Evolutionary conservation across 2,888 invertebrate genomes (phyloP), one percentile per base, ranked within the genome.

Genomic region (Athalia rosae): DNA sequence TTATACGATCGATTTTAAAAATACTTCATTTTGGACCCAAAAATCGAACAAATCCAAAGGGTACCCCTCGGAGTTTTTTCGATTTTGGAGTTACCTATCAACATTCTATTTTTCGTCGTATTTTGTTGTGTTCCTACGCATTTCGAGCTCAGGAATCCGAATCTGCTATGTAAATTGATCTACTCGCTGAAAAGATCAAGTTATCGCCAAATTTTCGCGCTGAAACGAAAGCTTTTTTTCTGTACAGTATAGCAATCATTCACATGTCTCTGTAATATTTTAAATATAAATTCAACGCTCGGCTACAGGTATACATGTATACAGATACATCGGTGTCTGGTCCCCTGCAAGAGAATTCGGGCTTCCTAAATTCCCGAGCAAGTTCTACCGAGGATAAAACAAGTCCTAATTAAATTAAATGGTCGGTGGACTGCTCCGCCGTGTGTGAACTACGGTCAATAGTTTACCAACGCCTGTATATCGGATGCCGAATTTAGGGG

Each of bases 401-500:
- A 82, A 87, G 84, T 84, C 85, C 84, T 86, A 86, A 87, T 86
- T 87, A 87, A 87, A 84, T 80, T 83, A 85, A 86, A 85, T 80
- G 84, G 79, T 82, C 83, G 82, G 73, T 71, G 79, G 78, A 80
- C 80, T 79, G 76, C 67, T 58, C 58, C 45, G 13, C 45, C 56
- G 56, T 71, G 71, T 71, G 71, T 67, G 58, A 71, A 56, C 56
- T 45, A 47, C 50, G 83, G 80, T 78, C 82, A 78, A 80, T 81
- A 80, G 80, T 80, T 80, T 79, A 63, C 63, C 66, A 28, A 64
- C 53, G 28, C 28, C 28, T 28, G 28, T 28, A 28, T 28, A 28
- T 28, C 28, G 56, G 78, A 83, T 82, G 81, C 81, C 77, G 79
- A 82, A 82, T 84, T 84, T 82, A 83, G 82, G 79, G 77, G 79